Evolutionary conservation across 2,797 vertebrate species (phyloP).

Genomic region (Epinephelus awoara): DNA sequence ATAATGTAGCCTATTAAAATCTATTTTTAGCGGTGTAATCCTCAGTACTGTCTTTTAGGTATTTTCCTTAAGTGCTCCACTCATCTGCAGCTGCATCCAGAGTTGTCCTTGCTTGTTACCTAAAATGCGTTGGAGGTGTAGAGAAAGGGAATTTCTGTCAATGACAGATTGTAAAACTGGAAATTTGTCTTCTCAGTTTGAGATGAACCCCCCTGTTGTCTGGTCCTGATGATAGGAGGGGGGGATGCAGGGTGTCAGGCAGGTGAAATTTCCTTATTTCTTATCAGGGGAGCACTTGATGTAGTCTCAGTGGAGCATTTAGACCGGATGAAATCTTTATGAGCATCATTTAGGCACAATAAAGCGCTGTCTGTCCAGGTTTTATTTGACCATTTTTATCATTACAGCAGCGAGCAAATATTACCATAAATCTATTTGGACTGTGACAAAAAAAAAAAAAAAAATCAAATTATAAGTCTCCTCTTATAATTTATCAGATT

Average conservation of each 20-base stretch:
- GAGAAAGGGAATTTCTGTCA: slow-evolving; percentile 14
- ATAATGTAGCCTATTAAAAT: neutral
- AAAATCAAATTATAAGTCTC: slow-evolving; percentile 10
- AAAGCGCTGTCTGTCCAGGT: slow-evolving; percentile 28
- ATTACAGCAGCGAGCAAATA: slow-evolving; percentile 22
- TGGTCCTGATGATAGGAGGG: slow-evolving; percentile 46
- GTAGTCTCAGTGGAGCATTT: slow-evolving; percentile 50
- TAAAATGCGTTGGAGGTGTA: neutral
- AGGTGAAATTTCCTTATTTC: slow-evolving; percentile 41
- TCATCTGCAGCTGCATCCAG: slow-evolving; percentile 19
- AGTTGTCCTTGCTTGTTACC: slow-evolving; percentile 25
- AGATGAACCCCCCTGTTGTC: slow-evolving; percentile 18
- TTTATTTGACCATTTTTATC: slow-evolving; percentile 43
- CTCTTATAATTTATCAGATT: slow-evolving; percentile 51
- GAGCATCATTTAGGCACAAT: slow-evolving; percentile 28
- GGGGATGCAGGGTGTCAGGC: slow-evolving; percentile 25
- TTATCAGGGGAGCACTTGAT: slow-evolving; percentile 40
- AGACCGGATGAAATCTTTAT: slow-evolving; percentile 42
- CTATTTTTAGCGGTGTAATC: neutral
- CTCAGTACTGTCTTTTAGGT: neutral
- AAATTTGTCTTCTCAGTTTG: slow-evolving; percentile 1
- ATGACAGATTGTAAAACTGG: neutral
- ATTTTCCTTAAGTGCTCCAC: slow-evolving; percentile 10
- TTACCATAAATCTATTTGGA: slow-evolving; percentile 10
- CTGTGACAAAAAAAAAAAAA: neutral